Evolutionary conservation across 2,888 invertebrate genomes (phyloP).

Genomic region (Protonemura montana): DNA sequence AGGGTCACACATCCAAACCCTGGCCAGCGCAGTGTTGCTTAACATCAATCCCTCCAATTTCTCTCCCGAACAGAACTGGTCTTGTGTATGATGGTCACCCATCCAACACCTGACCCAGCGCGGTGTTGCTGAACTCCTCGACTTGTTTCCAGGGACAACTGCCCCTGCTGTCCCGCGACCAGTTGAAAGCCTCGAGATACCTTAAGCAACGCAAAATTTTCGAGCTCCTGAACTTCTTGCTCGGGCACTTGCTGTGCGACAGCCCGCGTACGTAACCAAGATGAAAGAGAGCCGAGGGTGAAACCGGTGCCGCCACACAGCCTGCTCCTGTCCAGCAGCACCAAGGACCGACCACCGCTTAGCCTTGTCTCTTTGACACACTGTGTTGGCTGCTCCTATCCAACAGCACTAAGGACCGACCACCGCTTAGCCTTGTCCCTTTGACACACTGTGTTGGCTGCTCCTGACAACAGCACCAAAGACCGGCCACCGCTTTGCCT

Average conservation of each 20-base stretch:
- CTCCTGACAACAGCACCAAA: no score
- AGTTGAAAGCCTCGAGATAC: conserved; percentile 58
- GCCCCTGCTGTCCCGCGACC: conserved; percentile 43
- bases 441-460: no score
- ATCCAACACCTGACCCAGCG: not conserved
- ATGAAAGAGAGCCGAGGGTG: not conserved
- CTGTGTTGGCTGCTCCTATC: no score
- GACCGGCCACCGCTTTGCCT: no score
- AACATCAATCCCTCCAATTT: not conserved
- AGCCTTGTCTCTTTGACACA: no score
- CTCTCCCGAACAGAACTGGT: no score
- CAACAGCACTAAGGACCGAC: no score
- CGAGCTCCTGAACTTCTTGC: conserved; percentile 61
- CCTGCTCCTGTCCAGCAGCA: not conserved
- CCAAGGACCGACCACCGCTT: no score
- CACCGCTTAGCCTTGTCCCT: no score
- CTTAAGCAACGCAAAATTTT: conserved; percentile 58
- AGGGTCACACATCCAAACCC: no score
- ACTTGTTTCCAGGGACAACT: not conserved
- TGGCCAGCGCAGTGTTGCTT: no score
- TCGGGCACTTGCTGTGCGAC: conserved; percentile 59
- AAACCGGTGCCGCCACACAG: not conserved
- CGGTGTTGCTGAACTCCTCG: not conserved
- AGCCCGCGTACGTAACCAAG: conserved; percentile 55
- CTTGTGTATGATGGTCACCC: not conserved